Conservation (phyloP, 2,113 vertebrate species). For the Pelmatolapia mariae region DNA sequence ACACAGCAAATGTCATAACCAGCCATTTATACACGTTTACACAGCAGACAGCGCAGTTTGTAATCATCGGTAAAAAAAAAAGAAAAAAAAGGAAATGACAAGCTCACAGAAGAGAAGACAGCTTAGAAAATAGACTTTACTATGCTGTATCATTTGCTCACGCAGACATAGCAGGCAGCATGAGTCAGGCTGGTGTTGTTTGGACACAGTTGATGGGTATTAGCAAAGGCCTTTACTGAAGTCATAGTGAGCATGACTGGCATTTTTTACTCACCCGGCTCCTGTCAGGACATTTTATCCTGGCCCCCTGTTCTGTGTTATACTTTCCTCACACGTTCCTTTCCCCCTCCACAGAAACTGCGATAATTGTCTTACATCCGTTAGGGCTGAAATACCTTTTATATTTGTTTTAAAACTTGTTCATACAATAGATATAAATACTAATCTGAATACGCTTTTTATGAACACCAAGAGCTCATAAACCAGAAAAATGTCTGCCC, state of each 20-base stretch:
- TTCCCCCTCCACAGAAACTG: not conserved
- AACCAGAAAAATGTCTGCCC: not conserved
- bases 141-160: not conserved
- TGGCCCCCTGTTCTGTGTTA: not conserved
- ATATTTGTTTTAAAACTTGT: not conserved
- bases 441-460: rapidly evolving
- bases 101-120: not conserved
- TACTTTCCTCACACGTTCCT: not conserved
- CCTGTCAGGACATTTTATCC: not conserved
- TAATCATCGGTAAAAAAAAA: not conserved
- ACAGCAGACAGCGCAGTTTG: not conserved
- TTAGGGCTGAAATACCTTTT: not conserved
- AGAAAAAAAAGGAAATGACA: not conserved
- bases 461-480: not conserved
- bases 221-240: constrained; percentile 38
- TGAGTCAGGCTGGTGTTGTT: constrained; percentile 57
- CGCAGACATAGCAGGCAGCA: constrained; percentile 1
- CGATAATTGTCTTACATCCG: rapidly evolving
- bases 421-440: not conserved
- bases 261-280: constrained; percentile 13
- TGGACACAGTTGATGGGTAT: constrained; percentile 55
- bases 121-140: not conserved
- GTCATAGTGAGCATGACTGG: constrained; percentile 22
- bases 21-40: not conserved
- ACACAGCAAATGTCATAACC: not conserved